phyloP scores from a whole-genome alignment of 2,113 vertebrate species.

The Ellobius talpinus region DNA sequence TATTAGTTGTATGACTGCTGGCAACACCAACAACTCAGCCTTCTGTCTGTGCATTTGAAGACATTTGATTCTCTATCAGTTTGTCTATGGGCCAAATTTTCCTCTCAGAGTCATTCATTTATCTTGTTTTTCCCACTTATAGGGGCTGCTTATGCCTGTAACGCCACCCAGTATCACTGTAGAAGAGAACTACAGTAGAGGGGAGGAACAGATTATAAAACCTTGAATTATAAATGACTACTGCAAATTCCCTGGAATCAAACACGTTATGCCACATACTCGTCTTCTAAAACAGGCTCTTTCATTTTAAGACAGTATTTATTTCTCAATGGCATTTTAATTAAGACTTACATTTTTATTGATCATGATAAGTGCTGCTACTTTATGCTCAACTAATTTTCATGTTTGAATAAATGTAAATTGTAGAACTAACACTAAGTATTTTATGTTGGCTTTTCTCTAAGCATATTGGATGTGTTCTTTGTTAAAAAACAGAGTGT shows the following conservation, averaged over 20 bases:
- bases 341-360: slow-evolving; percentile 14
- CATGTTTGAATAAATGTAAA: slow-evolving; percentile 55
- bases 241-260: background rate
- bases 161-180: background rate
- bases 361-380: slow-evolving; percentile 11
- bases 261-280: background rate
- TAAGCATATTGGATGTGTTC: background rate
- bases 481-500: slow-evolving; percentile 12
- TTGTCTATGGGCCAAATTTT: background rate
- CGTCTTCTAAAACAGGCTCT: background rate
- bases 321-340: background rate
- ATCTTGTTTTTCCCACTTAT: background rate
- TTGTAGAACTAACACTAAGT: background rate
- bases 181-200: background rate
- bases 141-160: background rate
- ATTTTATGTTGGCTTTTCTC: slow-evolving; percentile 26
- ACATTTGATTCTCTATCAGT: background rate
- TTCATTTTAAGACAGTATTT: slow-evolving; percentile 19
- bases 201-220: background rate
- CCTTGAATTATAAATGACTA: background rate
- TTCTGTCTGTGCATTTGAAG: background rate
- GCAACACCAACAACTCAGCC: background rate
- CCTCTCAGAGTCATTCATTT: background rate
- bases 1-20: background rate
- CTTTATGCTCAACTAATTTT: slow-evolving; percentile 66